A percentile compares a stretch with the other conserved stretches of the same genome.
Evolutionary conservation across 2,888 invertebrate species (phyloP).

Genomic region (Hydriomena furcata): DNA sequence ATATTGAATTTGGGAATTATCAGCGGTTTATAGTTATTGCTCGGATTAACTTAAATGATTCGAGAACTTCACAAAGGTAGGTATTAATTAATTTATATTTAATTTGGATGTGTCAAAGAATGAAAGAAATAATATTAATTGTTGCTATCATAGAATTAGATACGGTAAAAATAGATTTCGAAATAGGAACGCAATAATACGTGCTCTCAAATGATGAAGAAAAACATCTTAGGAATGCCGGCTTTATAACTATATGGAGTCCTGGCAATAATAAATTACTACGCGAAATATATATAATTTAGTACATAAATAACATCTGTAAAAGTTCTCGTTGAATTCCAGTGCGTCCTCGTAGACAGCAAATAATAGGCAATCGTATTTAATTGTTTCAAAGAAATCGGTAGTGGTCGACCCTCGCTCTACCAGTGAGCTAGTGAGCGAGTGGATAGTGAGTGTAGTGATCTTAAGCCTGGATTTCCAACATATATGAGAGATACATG

Average conservation of each 20-base stretch:
- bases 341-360: constrained; percentile 14
- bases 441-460: constrained; percentile 8
- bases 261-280: constrained; percentile 1
- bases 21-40: constrained; percentile 4
- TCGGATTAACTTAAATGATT: constrained; percentile 1
- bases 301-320: neutral
- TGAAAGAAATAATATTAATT: too few relatives aligned
- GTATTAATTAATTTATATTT: neutral
- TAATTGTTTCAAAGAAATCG: constrained; percentile 23
- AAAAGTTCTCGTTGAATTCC: neutral
- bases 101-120: constrained; percentile 5
- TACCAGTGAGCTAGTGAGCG: constrained; percentile 18
- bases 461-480: neutral
- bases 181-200: neutral
- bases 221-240: too few relatives aligned
- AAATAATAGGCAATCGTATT: constrained; percentile 19
- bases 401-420: neutral
- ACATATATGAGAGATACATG: too few relatives aligned
- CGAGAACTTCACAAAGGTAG: neutral
- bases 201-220: too few relatives aligned
- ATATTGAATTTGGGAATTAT: constrained; percentile 13
- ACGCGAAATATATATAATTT: constrained; percentile 17
- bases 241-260: neutral
- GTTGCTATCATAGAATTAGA: constrained; percentile 1
- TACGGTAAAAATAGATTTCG: neutral